These are phyloP conservation scores for Engystomops pustulosus DNA, from an alignment of 2,113 vertebrate genomes.

Conservation along the genomic window DNA sequence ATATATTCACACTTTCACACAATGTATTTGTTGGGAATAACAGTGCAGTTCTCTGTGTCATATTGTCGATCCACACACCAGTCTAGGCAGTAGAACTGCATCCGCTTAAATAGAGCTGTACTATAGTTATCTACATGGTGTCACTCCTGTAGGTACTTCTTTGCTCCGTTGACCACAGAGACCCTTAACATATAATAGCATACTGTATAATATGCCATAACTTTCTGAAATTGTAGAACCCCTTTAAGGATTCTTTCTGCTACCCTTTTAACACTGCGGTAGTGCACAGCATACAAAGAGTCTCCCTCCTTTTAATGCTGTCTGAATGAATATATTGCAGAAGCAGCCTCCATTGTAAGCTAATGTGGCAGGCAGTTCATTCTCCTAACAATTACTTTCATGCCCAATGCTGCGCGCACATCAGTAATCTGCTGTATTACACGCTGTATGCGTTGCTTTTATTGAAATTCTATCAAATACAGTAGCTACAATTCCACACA, in stretches of 20 bases:
- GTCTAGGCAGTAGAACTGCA: no score
- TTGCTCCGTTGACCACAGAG: not conserved
- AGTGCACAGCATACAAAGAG: conserved; percentile 15
- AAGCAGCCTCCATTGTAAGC: conserved; percentile 39
- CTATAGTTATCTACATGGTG: not conserved
- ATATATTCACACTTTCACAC: no score
- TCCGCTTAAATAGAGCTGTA: not conserved
- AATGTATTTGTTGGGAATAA: no score
- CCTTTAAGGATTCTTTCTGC: not conserved
- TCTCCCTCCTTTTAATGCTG: conserved; percentile 16
- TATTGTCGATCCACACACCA: no score
- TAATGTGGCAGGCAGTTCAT: conserved; percentile 54
- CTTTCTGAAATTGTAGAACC: not conserved
- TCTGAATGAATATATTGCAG: conserved; percentile 44
- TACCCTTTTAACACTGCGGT: not conserved
- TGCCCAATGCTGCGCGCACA: conserved; percentile 25
- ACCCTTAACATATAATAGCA: not conserved
- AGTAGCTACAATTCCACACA: not conserved
- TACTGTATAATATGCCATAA: not conserved
- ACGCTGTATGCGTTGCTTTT: conserved; percentile 21
- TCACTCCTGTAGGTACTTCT: not conserved
- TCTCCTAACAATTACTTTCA: conserved; percentile 44
- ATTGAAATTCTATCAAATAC: conserved; percentile 10
- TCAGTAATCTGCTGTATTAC: conserved; percentile 43
- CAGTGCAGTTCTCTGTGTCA: no score